Evolutionary conservation across 1,140 invertebrate genomes (phyloP).

Genomic region (Papilio machaon): DNA sequence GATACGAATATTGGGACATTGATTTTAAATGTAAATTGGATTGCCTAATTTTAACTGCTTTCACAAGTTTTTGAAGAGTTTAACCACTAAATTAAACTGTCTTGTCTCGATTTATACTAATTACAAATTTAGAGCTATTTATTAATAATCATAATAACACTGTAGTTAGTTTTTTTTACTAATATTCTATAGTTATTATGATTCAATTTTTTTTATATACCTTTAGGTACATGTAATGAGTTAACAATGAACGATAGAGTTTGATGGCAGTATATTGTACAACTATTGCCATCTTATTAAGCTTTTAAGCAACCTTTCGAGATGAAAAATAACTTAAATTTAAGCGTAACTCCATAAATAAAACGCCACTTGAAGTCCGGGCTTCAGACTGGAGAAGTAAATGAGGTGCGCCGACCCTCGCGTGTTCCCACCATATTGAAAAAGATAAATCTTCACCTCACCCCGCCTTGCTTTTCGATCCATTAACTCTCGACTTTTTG

Average conservation of each 20-base stretch:
- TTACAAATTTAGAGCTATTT: too few species aligned
- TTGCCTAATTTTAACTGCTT: background rate
- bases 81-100: too few species aligned
- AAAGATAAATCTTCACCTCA: constrained; percentile 72
- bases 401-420: constrained; percentile 42
- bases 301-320: background rate
- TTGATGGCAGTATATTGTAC: background rate
- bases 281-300: constrained; percentile 6
- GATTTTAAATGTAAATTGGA: constrained; percentile 19
- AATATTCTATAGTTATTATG: background rate
- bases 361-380: constrained; percentile 53
- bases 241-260: background rate
- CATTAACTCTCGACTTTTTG: constrained; percentile 63
- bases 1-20: constrained; percentile 6
- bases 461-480: constrained; percentile 60
- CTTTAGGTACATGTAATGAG: background rate
- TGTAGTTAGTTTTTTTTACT: background rate
- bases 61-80: background rate
- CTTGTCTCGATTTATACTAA: too few species aligned
- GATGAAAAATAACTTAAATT: constrained; percentile 43
- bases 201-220: background rate
- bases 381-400: constrained; percentile 28
- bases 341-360: constrained; percentile 56
- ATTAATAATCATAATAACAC: too few species aligned
- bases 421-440: constrained; percentile 62